Evolutionary conservation across 2,797 vertebrate genomes (phyloP), one percentile per base, ranked within the genome.

Genomic region (Chloroceryle amazona): DNA sequence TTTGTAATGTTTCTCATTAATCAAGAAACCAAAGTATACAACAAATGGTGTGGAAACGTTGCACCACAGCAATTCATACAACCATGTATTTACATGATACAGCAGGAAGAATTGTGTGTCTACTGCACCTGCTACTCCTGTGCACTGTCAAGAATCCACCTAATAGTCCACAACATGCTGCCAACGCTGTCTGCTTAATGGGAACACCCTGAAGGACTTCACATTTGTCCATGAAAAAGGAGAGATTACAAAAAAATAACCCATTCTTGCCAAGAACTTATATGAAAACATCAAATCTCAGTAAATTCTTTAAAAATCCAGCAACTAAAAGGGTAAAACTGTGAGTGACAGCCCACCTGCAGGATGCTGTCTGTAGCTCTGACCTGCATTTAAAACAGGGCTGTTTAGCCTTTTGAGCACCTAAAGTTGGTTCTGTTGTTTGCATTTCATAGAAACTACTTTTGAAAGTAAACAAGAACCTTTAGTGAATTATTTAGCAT

Each of bases 401-500:
- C 89, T 96, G 96, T 89, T 97, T 92, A 97, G 98, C 96, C 97
- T 98, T 97, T 63, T 57, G 95, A 97, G 96, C 95, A 96, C 97
- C 97, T 96, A 26, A 97, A 98, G 97, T 98, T 97, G 96, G 93
- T 95, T 97, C 92, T 75, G 93, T 95, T 98, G 97, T 98, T 98
- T 98, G 97, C 98, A 97, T 98, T 98, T 98, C 97, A 96, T 33
- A 97, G 97, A 96, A 98, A 98, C 97, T 97, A 97, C 97, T 97
- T 94, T 93, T 95, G 97, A 97, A 98, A 98, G 97, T 98, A 97
- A 98, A 98, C 97, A 98, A 95, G 97, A 97, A 96, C 97, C 97
- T 97, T 97, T 96, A 97, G 98, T 98, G 98, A 98, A 98, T 98
- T 98, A 98, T 98, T 98, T 98, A 98, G 98, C 98, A 98, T 98